phyloP scores from a whole-genome alignment of 2,888 invertebrate species.

The Acleris cristana region DNA sequence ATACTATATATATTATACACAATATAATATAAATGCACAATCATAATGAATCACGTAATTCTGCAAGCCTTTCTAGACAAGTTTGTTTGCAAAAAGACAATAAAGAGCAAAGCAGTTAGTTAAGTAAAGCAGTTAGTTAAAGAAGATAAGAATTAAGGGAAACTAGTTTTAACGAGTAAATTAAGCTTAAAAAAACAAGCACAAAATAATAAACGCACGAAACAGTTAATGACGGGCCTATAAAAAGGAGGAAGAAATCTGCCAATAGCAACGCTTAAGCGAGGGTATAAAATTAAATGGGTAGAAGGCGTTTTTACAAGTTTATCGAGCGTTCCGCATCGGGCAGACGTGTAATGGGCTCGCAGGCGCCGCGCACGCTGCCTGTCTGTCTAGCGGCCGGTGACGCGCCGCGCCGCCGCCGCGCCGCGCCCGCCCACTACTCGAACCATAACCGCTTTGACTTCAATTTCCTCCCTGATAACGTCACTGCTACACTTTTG shows the following conservation, averaged over 20 bases:
- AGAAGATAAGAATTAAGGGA: too few species aligned
- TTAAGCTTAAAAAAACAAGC: constrained; percentile 57
- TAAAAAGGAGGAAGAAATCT: constrained; percentile 76
- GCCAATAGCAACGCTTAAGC: constrained; percentile 81
- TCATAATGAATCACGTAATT: too few species aligned
- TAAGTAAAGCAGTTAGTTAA: too few species aligned
- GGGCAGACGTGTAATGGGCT: constrained; percentile 79
- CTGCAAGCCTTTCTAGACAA: too few species aligned
- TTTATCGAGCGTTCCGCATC: constrained; percentile 83
- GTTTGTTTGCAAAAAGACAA: too few species aligned
- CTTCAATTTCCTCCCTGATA: constrained; percentile 56
- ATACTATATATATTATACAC: too few species aligned
- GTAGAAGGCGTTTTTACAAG: constrained; percentile 83
- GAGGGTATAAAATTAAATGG: constrained; percentile 82
- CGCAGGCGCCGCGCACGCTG: constrained; percentile 79
- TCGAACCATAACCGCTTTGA: constrained; percentile 53
- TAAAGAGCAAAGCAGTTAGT: too few species aligned
- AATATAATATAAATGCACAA: too few species aligned
- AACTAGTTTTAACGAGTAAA: constrained; percentile 51
- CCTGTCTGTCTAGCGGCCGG: constrained; percentile 73
- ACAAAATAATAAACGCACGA: constrained; percentile 69
- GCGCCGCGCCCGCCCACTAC: constrained; percentile 44
- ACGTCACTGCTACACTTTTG: constrained; percentile 53
- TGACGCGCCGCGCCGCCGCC: constrained; percentile 53
- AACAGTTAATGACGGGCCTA: constrained; percentile 74